Evolutionary conservation across 1,140 invertebrate species (phyloP), one percentile per base, ranked within the genome.

Genomic region (Drosophila paulistorum): DNA sequence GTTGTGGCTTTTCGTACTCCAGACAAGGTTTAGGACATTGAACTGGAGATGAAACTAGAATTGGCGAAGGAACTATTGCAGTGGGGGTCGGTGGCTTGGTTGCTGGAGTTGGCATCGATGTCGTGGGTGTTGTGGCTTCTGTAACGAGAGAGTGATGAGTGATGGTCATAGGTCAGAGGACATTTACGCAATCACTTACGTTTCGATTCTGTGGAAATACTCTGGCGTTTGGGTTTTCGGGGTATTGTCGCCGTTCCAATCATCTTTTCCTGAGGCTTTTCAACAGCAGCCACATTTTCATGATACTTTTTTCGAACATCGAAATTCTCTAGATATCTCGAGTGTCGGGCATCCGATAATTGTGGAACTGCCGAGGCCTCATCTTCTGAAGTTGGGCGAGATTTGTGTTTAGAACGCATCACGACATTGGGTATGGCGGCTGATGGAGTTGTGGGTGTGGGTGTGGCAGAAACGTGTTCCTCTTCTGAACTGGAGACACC

Each of bases 281-380:
- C 9, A 7, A 68, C 62, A 4, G 0, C 48, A n/a, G 68, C 23
- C 17, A 91, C 77, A 65, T 91, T 91, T 64, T 92, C 91, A 17
- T 91, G 91, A 26, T 90, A 90, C 54, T 91, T 91, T 20, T 81
- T 81, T 7, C 84, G 90, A 57, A 92, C 91, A 79, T 92, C 90
- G 62, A 92, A 91, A 45, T 78, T 91, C 74, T 92, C 91, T 35
- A 92, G 68, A 26, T 92, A 92, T 1, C 87, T 77, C 0, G 91
- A 92, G 26, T 92, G 91, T 0, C 91, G 82, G 3, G 78, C 64
- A 58, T 86, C 87, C 35, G 80, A 66, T 7, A 76, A 54, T 37
- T 37, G 35, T 0, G 84, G 68, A 3, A 71, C 68, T 0, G 79
- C 58, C 10, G 81, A 54, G 23, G 71, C 68, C 13, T 91, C 91